Evolutionary conservation across 2,888 invertebrate species (phyloP).

Genomic region (Trissolcus brochymenae): DNA sequence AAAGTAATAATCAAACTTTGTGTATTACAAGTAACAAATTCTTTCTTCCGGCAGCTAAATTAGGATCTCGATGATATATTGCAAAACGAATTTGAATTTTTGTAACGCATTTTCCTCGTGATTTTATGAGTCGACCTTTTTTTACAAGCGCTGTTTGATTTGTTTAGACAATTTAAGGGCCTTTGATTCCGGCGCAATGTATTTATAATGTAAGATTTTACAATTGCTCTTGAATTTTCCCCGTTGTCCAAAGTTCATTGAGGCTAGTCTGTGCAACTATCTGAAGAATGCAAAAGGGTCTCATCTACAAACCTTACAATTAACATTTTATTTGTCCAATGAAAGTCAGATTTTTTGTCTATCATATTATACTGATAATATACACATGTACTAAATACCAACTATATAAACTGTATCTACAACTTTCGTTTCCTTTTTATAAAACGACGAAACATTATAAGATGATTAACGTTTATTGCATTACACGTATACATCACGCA

Average conservation of each 20-base stretch:
- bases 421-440: constrained; percentile 73
- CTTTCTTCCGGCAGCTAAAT: constrained; percentile 50
- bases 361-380: constrained; percentile 41
- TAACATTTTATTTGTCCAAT: constrained; percentile 46
- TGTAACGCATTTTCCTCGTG: constrained; percentile 9
- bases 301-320: constrained; percentile 52
- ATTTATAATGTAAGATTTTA: constrained; percentile 41
- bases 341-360: constrained; percentile 64
- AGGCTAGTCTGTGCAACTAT: constrained; percentile 69
- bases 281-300: constrained; percentile 50
- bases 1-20: constrained; percentile 3
- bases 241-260: constrained; percentile 70
- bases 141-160: constrained; percentile 8
- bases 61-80: constrained; percentile 15
- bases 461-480: constrained; percentile 72
- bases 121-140: constrained; percentile 9
- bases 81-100: constrained; percentile 18
- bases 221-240: constrained; percentile 52
- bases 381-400: constrained; percentile 50
- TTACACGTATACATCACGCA: constrained; percentile 71
- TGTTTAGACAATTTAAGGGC: constrained; percentile 7
- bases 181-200: constrained; percentile 28
- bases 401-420: constrained; percentile 64
- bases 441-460: constrained; percentile 15
- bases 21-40: constrained; percentile 5